Percentiles rank a stretch among this genome's conserved stretches.
phyloP scores from a whole-genome alignment of 1,140 invertebrate genomes.

The Scaptomyza montana region DNA sequence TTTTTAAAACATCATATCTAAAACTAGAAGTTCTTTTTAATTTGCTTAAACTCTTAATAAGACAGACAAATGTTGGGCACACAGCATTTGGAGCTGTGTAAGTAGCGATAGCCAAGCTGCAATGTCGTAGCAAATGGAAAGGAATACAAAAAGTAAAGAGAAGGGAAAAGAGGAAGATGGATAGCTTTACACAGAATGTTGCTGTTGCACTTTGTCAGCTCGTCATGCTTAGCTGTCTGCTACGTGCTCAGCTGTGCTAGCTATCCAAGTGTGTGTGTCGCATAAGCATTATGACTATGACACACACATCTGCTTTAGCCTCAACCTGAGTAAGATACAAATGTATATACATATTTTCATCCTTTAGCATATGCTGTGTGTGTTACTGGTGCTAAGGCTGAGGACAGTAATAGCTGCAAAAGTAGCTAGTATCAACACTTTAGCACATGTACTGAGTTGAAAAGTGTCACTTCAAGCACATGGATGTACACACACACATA shows the following conservation, averaged over 20 bases:
- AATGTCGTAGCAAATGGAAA: background rate
- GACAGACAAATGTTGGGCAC: slow-evolving; percentile 16
- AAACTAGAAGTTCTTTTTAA: background rate
- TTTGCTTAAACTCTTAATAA: slow-evolving; percentile 33
- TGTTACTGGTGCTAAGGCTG: slow-evolving; percentile 69
- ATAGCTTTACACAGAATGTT: slow-evolving; percentile 13
- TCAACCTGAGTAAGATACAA: background rate
- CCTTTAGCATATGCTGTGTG: slow-evolving; percentile 36
- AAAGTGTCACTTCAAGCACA: slow-evolving; percentile 58
- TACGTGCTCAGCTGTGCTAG: slow-evolving; percentile 66
- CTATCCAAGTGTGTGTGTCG: slow-evolving; percentile 13
- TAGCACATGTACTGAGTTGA: slow-evolving; percentile 74
- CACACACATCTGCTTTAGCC: slow-evolving; percentile 3
- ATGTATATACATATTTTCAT: slow-evolving; percentile 5
- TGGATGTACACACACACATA: slow-evolving; percentile 13
- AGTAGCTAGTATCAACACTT: slow-evolving; percentile 82
- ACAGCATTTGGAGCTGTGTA: slow-evolving; percentile 51
- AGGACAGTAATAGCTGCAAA: slow-evolving; percentile 57
- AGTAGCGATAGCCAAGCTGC: slow-evolving; percentile 3
- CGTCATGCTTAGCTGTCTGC: slow-evolving; percentile 72
- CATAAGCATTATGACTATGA: slow-evolving; percentile 51
- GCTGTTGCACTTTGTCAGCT: slow-evolving; percentile 78
- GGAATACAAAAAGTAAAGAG: background rate
- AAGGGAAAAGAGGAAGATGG: background rate
- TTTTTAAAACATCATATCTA: too few relatives aligned